Base-by-base conservation (phyloP, 2,888 invertebrate genomes). In the Noctua comes region DNA sequence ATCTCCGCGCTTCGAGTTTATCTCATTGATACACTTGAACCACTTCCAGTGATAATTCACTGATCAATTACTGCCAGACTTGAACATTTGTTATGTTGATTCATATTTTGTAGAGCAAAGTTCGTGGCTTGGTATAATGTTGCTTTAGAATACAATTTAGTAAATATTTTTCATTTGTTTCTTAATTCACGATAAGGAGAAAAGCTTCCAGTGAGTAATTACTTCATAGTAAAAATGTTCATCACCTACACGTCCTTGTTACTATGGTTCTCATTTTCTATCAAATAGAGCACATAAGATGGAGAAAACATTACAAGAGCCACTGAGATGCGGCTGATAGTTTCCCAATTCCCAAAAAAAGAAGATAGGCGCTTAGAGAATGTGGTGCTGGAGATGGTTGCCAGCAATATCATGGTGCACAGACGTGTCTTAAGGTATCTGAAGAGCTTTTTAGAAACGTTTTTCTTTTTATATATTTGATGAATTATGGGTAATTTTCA, bases 1-100 rank as follows among this genome's bases (percentile, higher is more conserved):
- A 96, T 95, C 95, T 95, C 92, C 90, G 89, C 68, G 91, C 93
- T 93, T 94, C 92, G 91, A 92, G 91, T 92, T 91, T 91, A 93
- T 92, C 92, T 90, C 91, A 93, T 91, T 92, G 92, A 92, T 92
- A 91, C 90, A 91, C 91, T 91, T 90, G 88, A 89, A 87, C 87
- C 88, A 84, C 88, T 90, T 88, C 76, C 86, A 85, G 83, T 84
- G 83, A 84, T 89, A 87, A 88, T 89, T 88, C 85, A 88, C 85
- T 87, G 90, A 86, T 90, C 90, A 86, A 88, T 90, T 89, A 84
- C 86, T 85, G 85, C 87, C 88, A 86, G 85, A 24, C 59, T 62
- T 71, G 68, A 48, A 76, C 54, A 76, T 76, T 84, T 86, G 46
- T 31, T 76, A 65, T 83, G 70, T 59, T 75, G 11, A 75, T 82